Percentiles rank a stretch among this genome's conserved stretches.
These are phyloP conservation scores for Leptothorax acervorum DNA, from an alignment of 2,888 invertebrate genomes.

Conservation along the genomic window DNA sequence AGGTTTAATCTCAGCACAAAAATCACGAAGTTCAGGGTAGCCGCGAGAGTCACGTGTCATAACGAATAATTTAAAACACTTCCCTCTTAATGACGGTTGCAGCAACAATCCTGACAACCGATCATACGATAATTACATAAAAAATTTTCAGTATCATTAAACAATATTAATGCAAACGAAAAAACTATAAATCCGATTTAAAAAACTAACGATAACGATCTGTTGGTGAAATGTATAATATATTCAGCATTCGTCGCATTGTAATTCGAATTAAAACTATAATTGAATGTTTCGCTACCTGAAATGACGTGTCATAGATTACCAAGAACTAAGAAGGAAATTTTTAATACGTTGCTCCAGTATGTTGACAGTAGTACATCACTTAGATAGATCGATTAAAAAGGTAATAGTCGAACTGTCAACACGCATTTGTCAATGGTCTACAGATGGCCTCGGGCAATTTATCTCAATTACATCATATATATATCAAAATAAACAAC, in stretches of 20 bases:
- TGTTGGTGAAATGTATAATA: conserved; percentile 1
- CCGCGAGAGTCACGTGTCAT: background rate
- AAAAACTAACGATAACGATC: conserved; percentile 7
- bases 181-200: background rate
- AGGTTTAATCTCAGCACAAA: conserved; percentile 26
- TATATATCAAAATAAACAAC: conserved; percentile 61
- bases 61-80: conserved; percentile 33
- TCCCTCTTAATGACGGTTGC: conserved; percentile 13
- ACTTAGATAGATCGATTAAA: conserved; percentile 36
- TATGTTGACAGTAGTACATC: conserved; percentile 37
- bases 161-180: conserved; percentile 14
- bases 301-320: conserved; percentile 14
- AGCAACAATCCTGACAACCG: background rate
- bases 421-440: conserved; percentile 28
- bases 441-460: conserved; percentile 43
- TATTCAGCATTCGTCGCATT: conserved; percentile 20
- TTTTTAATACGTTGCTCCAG: conserved; percentile 19
- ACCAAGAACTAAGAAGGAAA: conserved; percentile 27
- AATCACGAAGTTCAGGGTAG: background rate
- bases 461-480: conserved; percentile 39
- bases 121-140: background rate
- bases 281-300: conserved; percentile 25
- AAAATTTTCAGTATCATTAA: conserved; percentile 5
- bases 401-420: conserved; percentile 31
- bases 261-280: conserved; percentile 18